These are phyloP conservation scores for Polymixis lichenea DNA, from an alignment of 2,888 invertebrate genomes.

Conservation along the genomic window DNA sequence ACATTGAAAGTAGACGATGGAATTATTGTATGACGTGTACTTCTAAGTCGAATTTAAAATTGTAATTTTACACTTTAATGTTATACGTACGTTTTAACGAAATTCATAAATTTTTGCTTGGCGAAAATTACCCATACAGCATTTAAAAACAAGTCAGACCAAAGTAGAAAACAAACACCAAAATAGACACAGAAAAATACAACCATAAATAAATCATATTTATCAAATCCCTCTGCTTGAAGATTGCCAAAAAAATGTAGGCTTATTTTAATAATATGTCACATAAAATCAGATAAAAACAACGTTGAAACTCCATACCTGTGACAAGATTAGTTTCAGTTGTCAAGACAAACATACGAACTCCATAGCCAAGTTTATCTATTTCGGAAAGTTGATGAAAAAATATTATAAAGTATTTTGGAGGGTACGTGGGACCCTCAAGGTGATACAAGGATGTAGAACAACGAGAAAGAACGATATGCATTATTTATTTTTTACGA, in stretches of 20 bases:
- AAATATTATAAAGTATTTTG: conserved; percentile 78
- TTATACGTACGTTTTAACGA: background rate
- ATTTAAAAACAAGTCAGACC: background rate
- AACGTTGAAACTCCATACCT: conserved; percentile 64
- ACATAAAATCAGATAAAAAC: conserved; percentile 68
- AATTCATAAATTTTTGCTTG: background rate
- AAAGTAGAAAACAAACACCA: background rate
- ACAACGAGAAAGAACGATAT: conserved; percentile 25
- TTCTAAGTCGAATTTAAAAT: background rate
- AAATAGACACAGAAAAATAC: conserved; percentile 13
- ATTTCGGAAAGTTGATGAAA: conserved; percentile 72
- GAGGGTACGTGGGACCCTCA: conserved; percentile 60
- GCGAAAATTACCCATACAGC: background rate
- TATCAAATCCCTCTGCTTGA: conserved; percentile 30
- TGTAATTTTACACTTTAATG: background rate
- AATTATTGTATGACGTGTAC: background rate
- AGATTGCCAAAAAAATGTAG: conserved; percentile 49
- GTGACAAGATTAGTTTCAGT: conserved; percentile 72
- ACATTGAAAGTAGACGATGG: background rate
- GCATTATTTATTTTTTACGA: background rate
- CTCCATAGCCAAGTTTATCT: conserved; percentile 73
- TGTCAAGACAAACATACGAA: conserved; percentile 69
- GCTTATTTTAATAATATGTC: conserved; percentile 64
- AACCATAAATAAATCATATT: conserved; percentile 38
- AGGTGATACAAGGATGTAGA: conserved; percentile 58